Evolutionary conservation across 2,113 vertebrate species (phyloP).

Genomic region (Ptyas mucosa): DNA sequence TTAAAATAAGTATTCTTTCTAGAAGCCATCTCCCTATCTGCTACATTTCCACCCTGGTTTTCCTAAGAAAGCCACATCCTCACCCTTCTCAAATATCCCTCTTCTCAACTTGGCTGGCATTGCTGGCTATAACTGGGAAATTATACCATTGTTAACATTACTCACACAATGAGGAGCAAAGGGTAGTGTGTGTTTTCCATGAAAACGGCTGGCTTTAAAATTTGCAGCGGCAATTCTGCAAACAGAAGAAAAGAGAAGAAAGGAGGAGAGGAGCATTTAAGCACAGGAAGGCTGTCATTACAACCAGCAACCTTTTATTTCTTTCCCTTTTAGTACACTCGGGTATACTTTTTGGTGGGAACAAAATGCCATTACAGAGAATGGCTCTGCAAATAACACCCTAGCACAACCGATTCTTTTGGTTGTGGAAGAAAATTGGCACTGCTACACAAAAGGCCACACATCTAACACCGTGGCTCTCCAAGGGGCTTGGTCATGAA

Average conservation of each 20-base stretch:
- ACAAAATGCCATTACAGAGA: conserved; percentile 14
- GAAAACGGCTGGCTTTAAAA: conserved; percentile 91
- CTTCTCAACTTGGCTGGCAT: neutral
- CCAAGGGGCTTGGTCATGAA: neutral
- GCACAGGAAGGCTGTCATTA: neutral
- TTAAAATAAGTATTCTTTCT: neutral
- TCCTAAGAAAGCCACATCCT: neutral
- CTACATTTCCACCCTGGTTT: neutral
- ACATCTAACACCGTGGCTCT: neutral
- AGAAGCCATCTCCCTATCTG: neutral
- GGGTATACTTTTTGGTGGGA: neutral
- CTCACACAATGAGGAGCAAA: conserved; percentile 89
- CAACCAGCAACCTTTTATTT: conserved; percentile 13
- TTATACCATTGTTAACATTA: conserved; percentile 45
- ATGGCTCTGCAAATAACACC: conserved; percentile 36
- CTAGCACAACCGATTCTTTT: conserved; percentile 37
- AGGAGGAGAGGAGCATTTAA: neutral
- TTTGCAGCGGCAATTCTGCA: conserved; percentile 85
- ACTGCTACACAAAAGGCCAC: conserved; percentile 24
- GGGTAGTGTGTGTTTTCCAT: conserved; percentile 82
- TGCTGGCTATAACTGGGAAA: rapidly evolving
- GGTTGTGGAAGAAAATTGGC: conserved; percentile 20
- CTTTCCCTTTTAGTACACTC: neutral
- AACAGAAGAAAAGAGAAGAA: conserved; percentile 28
- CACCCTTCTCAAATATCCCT: neutral